Evolutionary conservation across 1,140 invertebrate genomes (phyloP).

Genomic region (Musca domestica): DNA sequence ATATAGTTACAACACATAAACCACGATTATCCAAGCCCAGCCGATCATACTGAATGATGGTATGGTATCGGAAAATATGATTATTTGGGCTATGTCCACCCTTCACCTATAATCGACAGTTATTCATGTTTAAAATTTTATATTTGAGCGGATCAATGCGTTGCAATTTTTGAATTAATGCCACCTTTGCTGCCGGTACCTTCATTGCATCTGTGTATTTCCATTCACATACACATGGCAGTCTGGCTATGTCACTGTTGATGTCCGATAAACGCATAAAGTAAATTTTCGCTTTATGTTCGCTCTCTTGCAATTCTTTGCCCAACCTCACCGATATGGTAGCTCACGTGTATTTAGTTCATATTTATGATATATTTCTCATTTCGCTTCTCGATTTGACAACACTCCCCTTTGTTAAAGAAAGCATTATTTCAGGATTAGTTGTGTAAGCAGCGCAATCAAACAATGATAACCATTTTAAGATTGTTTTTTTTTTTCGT

Average conservation of each 20-base stretch:
- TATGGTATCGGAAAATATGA: constrained; percentile 62
- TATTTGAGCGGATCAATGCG: constrained; percentile 60
- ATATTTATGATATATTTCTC: too few species aligned
- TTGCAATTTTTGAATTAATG: constrained; percentile 62
- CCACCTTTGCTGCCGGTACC: constrained; percentile 65
- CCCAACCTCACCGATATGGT: constrained; percentile 67
- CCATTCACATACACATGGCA: constrained; percentile 66
- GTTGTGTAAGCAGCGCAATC: too few species aligned
- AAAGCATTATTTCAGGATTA: too few species aligned
- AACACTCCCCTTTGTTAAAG: too few species aligned
- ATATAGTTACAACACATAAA: too few species aligned
- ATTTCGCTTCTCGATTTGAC: too few species aligned
- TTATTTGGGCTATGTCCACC: constrained; percentile 62
- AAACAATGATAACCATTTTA: too few species aligned
- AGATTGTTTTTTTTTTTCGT: too few species aligned
- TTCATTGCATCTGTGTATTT: constrained; percentile 65
- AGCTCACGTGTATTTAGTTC: too few species aligned
- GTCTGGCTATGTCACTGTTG: constrained; percentile 55
- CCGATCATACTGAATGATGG: constrained; percentile 41
- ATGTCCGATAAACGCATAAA: constrained; percentile 56
- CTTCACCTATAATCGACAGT: constrained; percentile 69
- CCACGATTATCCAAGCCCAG: too few species aligned
- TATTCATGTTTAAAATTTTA: constrained; percentile 62
- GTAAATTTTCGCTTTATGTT: constrained; percentile 68
- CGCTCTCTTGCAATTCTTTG: constrained; percentile 63